A percentile compares a stretch with the other conserved stretches of the same genome.
Conservation (phyloP, 2,888 invertebrate genomes). For the Plagodis dolabraria region DNA sequence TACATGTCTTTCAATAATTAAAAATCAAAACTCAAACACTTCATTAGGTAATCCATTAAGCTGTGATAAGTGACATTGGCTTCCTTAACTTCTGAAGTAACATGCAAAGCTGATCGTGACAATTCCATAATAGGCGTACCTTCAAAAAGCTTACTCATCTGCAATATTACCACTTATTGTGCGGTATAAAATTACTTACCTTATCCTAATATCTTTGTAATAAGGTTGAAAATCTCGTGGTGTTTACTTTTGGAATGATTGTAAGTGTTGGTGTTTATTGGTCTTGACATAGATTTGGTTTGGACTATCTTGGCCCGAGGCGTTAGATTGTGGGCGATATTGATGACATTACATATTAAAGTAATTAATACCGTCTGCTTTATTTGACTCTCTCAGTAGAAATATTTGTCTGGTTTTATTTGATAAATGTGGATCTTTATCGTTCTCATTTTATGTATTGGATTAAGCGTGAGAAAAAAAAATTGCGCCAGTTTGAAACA, state of each 20-base stretch:
- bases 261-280: conserved; percentile 38
- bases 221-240: conserved; percentile 27
- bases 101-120: conserved; percentile 48
- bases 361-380: conserved; percentile 33
- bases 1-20: conserved; percentile 18
- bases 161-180: conserved; percentile 16
- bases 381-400: conserved; percentile 29
- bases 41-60: conserved; percentile 35
- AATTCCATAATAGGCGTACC: conserved; percentile 50
- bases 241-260: conserved; percentile 5
- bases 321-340: conserved; percentile 53
- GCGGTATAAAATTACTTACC: background rate
- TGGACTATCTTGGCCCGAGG: conserved; percentile 50
- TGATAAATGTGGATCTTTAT: conserved; percentile 26
- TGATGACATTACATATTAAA: conserved; percentile 44
- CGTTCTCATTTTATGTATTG: conserved; percentile 15
- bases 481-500: background rate
- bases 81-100: conserved; percentile 26
- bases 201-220: background rate
- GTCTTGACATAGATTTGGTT: conserved; percentile 65
- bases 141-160: conserved; percentile 45
- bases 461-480: conserved; percentile 8
- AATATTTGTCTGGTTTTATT: conserved; percentile 25
- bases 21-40: conserved; percentile 30
- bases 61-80: conserved; percentile 35